Conservation (phyloP, 2,113 vertebrate genomes). For the Lipotes vexillifer region DNA sequence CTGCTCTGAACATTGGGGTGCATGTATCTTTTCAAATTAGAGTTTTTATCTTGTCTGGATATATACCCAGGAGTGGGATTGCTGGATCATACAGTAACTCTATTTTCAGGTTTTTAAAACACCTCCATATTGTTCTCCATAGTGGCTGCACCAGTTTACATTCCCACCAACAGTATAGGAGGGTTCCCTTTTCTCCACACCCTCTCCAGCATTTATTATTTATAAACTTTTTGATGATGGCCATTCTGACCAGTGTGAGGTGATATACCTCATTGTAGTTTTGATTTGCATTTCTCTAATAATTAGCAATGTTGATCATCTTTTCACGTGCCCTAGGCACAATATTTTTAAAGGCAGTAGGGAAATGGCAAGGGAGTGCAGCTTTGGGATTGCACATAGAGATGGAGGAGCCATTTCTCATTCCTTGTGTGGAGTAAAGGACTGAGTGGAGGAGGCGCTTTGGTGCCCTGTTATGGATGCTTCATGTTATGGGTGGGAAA, state of each 20-base stretch:
- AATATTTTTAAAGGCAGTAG: background rate
- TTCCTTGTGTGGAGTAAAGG: accelerated
- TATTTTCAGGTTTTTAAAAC: background rate
- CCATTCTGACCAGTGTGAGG: background rate
- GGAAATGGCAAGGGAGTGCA: background rate
- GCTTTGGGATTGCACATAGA: background rate
- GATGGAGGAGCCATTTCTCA: background rate
- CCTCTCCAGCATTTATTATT: too few relatives aligned
- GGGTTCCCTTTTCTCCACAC: background rate
- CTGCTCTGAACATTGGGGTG: background rate
- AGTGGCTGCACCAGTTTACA: background rate
- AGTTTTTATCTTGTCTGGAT: background rate
- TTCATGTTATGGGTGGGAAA: background rate
- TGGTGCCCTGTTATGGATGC: background rate
- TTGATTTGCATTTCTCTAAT: background rate
- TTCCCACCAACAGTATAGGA: background rate
- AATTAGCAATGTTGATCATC: background rate
- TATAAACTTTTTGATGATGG: background rate
- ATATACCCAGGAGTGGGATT: background rate
- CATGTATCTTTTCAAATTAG: background rate
- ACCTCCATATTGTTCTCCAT: background rate
- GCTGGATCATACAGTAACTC: background rate
- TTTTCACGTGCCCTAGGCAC: background rate
- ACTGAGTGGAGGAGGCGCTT: accelerated
- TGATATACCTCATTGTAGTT: background rate